Percentiles rank a stretch among this genome's conserved stretches.
Conservation (phyloP, 1,140 invertebrate species). For the Lethrus apterus region DNA sequence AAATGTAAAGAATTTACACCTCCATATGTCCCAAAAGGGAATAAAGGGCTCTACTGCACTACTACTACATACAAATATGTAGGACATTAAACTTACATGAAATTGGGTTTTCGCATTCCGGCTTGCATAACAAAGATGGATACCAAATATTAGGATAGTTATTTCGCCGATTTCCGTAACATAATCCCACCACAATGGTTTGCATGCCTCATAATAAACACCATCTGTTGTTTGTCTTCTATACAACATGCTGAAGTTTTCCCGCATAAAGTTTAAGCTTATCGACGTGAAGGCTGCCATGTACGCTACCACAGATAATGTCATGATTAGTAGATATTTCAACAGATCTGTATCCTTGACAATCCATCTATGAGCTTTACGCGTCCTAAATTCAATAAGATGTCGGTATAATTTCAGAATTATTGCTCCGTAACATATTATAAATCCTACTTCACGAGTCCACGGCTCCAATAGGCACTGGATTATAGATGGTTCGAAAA, state of each 20-base stretch:
- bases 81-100: constrained; percentile 44
- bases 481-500: constrained; percentile 65
- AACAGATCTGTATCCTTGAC: constrained; percentile 78
- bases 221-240: constrained; percentile 43
- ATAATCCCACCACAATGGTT: constrained; percentile 81
- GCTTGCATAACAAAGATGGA: constrained; percentile 73
- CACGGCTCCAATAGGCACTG: constrained; percentile 79
- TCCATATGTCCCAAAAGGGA: no score
- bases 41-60: no score
- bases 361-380: constrained; percentile 84
- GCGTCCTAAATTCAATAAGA: constrained; percentile 69
- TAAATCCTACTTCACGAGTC: constrained; percentile 83
- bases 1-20: no score
- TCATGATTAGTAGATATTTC: constrained; percentile 69
- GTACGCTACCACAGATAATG: constrained; percentile 72
- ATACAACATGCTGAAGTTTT: constrained; percentile 45
- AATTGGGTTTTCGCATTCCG: constrained; percentile 77
- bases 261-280: constrained; percentile 50
- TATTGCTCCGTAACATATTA: constrained; percentile 84
- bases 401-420: constrained; percentile 84
- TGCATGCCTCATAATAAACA: constrained; percentile 56
- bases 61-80: not conserved
- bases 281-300: constrained; percentile 80
- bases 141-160: constrained; percentile 70
- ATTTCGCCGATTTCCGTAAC: constrained; percentile 82